Percentiles rank a stretch among this genome's conserved stretches.
Evolutionary conservation across 2,797 vertebrate species (phyloP).

Genomic region (Anisognathus igniventris): DNA sequence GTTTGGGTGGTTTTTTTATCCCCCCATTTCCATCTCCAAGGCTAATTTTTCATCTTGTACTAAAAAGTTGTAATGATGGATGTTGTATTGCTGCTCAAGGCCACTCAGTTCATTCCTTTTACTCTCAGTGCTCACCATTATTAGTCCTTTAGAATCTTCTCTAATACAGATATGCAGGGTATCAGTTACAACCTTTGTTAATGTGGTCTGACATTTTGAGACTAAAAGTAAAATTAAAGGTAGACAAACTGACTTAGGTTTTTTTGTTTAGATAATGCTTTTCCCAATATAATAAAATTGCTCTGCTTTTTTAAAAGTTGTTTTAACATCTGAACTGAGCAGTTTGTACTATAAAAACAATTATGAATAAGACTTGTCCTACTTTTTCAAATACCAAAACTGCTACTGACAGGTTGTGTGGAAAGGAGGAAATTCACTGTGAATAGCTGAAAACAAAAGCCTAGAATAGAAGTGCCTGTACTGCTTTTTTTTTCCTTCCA

Average conservation of each 20-base stretch:
- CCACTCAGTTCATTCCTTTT: neutral
- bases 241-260: neutral
- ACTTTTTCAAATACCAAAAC: neutral
- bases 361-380: neutral
- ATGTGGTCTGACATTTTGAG: neutral
- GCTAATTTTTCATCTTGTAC: neutral
- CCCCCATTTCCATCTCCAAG: rapidly evolving
- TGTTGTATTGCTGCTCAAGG: neutral
- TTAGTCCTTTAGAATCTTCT: neutral
- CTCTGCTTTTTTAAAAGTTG: neutral
- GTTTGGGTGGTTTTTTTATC: neutral
- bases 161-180: neutral
- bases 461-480: neutral
- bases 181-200: neutral
- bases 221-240: neutral
- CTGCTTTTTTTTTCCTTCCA: neutral
- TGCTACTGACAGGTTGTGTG: neutral
- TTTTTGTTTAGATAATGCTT: neutral
- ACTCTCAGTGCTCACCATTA: neutral
- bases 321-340: neutral
- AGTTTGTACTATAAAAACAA: neutral
- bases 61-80: neutral
- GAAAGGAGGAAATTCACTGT: neutral
- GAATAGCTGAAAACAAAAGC: neutral
- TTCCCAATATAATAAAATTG: neutral